Conservation (phyloP, 2,888 invertebrate species). For the Apocheima hispidaria region DNA sequence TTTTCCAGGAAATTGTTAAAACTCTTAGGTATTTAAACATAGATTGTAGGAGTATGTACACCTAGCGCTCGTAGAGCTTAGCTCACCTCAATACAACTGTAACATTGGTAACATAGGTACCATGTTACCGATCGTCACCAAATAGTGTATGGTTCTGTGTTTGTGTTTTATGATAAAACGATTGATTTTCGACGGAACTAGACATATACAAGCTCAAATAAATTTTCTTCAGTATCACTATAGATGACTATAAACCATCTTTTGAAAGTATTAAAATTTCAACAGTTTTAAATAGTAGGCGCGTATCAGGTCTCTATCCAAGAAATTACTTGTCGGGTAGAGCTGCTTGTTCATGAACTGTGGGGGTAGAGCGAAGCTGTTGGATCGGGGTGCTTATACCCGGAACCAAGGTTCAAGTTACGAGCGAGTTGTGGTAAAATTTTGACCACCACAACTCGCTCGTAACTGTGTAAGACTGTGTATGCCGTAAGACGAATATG, state of each 20-base stretch:
- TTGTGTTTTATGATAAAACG: too few relatives aligned
- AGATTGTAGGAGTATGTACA: too few relatives aligned
- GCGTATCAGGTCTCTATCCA: not conserved
- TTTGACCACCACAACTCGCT: too few relatives aligned
- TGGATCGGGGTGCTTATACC: slow-evolving; percentile 6
- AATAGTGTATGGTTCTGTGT: too few relatives aligned
- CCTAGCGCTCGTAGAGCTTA: too few relatives aligned
- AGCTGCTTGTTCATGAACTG: slow-evolving; percentile 16
- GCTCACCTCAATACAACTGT: too few relatives aligned
- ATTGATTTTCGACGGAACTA: too few relatives aligned
- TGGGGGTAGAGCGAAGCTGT: slow-evolving; percentile 17
- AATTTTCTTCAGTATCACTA: not conserved
- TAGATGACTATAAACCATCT: not conserved
- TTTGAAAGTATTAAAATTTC: not conserved
- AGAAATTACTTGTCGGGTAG: slow-evolving; percentile 7
- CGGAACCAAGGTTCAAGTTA: not conserved
- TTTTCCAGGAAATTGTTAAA: not conserved
- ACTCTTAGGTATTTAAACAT: not conserved
- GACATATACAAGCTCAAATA: not conserved
- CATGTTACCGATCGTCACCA: too few relatives aligned
- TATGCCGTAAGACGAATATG: too few relatives aligned
- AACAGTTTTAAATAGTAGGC: not conserved
- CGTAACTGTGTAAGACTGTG: too few relatives aligned
- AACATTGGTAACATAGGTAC: too few relatives aligned
- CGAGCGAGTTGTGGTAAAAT: not conserved